Conservation (phyloP, 2,797 vertebrate species). For the Phrynocephalus guinanensis region DNA sequence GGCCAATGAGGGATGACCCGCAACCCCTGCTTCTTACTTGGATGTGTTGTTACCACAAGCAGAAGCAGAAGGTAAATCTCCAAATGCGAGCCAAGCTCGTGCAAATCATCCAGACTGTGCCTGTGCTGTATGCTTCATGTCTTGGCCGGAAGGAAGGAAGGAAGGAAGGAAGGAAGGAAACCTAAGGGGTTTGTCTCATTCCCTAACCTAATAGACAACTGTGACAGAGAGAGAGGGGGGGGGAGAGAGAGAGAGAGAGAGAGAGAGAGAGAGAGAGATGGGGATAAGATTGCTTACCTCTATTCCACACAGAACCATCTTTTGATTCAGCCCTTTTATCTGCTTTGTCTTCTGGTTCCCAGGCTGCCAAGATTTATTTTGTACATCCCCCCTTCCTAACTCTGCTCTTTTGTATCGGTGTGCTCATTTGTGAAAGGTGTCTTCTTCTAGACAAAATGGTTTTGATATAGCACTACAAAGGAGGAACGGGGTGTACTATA, state of each 20-base stretch:
- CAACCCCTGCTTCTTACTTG: constrained; percentile 1
- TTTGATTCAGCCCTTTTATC: background rate
- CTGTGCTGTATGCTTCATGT: background rate
- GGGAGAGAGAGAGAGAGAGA: background rate
- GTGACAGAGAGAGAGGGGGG: background rate
- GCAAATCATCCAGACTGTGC: background rate
- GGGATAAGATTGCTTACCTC: background rate
- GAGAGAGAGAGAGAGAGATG: background rate
- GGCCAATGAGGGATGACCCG: constrained; percentile 13
- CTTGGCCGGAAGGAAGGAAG: background rate
- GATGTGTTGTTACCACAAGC: background rate
- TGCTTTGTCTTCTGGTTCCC: background rate
- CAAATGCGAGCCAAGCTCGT: background rate
- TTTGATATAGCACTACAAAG: background rate
- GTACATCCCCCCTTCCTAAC: background rate
- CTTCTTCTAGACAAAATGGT: background rate
- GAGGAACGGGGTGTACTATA: background rate
- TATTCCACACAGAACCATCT: background rate
- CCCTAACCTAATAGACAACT: no score
- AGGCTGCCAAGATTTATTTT: background rate
- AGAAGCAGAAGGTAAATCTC: constrained; percentile 7
- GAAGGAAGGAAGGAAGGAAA: no score
- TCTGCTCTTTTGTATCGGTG: background rate
- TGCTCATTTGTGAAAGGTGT: background rate
- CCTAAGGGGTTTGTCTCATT: no score